phyloP scores from a whole-genome alignment of 2,113 vertebrate genomes.

The Rhegmatorhina hoffmannsi region DNA sequence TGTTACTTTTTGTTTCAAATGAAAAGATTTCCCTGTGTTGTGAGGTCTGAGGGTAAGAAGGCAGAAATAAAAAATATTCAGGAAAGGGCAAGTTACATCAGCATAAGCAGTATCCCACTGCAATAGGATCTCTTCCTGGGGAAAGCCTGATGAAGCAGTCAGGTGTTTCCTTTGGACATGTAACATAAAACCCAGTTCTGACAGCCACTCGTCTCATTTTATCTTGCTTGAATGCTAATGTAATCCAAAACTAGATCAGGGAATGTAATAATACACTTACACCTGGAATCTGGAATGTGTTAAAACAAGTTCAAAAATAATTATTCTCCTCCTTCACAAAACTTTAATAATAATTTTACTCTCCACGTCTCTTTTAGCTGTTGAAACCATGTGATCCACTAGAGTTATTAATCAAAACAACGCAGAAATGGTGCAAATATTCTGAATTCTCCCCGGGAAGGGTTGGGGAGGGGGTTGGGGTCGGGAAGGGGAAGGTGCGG shows the following conservation, averaged over 20 bases:
- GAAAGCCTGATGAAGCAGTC: neutral
- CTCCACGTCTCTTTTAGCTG: neutral
- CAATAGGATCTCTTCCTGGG: neutral
- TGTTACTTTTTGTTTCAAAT: neutral
- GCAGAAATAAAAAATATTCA: neutral
- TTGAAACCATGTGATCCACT: neutral
- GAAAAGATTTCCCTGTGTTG: neutral
- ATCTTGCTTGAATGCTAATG: neutral
- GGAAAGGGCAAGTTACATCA: neutral
- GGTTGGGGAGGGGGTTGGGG: no score
- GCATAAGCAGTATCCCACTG: rapidly evolving
- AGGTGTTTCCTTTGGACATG: neutral
- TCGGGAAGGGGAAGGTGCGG: no score
- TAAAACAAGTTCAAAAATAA: neutral
- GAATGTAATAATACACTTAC: neutral
- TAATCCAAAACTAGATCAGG: neutral
- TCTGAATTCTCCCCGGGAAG: neutral
- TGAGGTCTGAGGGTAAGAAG: neutral
- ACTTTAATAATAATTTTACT: neutral
- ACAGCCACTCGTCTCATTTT: neutral
- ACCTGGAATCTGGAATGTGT: neutral
- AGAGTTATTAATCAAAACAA: neutral
- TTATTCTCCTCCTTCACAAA: neutral
- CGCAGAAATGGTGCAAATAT: neutral
- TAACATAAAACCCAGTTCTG: neutral